These are phyloP conservation scores for Cylloceria caligata DNA, from an alignment of 2,888 invertebrate genomes.

Conservation along the genomic window DNA sequence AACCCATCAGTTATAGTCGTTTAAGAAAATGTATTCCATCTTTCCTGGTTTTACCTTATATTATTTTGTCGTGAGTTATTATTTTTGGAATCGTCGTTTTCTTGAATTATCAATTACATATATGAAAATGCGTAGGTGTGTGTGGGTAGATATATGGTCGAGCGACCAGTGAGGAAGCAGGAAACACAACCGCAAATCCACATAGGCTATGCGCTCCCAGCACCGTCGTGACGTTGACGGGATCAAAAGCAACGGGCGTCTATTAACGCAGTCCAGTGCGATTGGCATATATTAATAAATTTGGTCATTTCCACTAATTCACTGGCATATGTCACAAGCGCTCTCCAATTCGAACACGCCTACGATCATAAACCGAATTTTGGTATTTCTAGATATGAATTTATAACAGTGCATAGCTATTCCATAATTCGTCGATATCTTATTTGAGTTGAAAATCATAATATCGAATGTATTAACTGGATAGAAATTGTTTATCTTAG, in stretches of 20 bases:
- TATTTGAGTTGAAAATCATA: too few species aligned
- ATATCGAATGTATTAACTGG: too few species aligned
- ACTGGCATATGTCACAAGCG: not conserved
- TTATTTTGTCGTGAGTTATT: not conserved
- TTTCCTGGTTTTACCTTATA: not conserved
- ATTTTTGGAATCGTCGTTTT: not conserved
- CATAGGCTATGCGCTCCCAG: constrained; percentile 52
- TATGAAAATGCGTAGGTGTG: not conserved
- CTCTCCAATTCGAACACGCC: not conserved
- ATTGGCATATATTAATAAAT: constrained; percentile 48
- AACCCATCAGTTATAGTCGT: not conserved
- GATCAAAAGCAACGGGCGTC: constrained; percentile 65
- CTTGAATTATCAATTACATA: constrained; percentile 13
- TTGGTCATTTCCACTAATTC: constrained; percentile 29
- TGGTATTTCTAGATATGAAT: too few species aligned
- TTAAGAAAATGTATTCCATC: not conserved
- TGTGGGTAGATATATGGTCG: not conserved
- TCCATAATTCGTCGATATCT: too few species aligned
- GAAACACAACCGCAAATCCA: constrained; percentile 63
- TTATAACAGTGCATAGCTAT: too few species aligned
- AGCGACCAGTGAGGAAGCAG: constrained; percentile 35
- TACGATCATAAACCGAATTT: too few species aligned
- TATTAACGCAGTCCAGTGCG: constrained; percentile 42
- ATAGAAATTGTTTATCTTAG: too few species aligned
- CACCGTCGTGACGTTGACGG: constrained; percentile 70